Base-by-base conservation (phyloP, 2,888 invertebrate genomes). In the Aspidiotus destructor region DNA sequence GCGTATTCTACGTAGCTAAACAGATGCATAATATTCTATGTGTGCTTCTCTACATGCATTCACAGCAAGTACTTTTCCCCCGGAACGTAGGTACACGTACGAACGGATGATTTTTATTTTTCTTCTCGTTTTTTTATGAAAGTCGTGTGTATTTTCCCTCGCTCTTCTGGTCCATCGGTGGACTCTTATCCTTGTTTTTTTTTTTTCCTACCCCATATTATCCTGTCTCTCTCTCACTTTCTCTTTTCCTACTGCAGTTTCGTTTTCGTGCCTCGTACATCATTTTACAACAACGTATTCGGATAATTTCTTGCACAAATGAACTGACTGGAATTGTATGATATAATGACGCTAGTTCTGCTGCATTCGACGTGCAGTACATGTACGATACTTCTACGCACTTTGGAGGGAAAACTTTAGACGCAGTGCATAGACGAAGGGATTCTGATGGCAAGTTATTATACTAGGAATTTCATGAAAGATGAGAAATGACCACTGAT, bases 231-330 rank as follows among this genome's bases (percentile, higher is more conserved):
- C 48, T 48, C 48, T 48, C 48, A 48, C 48, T n/a, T n/a, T 48
- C 48, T 48, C 11, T 48, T 48, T 11, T n/a, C 48, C 10, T 48
- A 13, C 48, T 48, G 15, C 13, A 58, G 13, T 58, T 40, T 8
- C 28, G 17, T 58, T 40, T 17, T 58, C 28, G 17, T 58, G 40
- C 8, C 17, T 58, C 16, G 8, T 62, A 11, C 48, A 40, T 16
- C 48, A 41, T 63, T 28, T 63, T 63, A 53, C 63, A 62, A 53
- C 63, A 62, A 62, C 28, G 28, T 28, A 28, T 28, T 63, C 54
- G 63, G 52, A 63, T 63, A 63, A 52, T 63, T 63, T 52, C 54
- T 63, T 53, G 53, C 41, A 63, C 53, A 63, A 53, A 63, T 53
- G 63, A 53, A 63, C 63, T 63, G 53, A 63, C 53, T 63, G 53